These are phyloP conservation scores for Protobothrops mucrosquamatus DNA, from an alignment of 2,113 vertebrate species.

Conservation along the genomic window DNA sequence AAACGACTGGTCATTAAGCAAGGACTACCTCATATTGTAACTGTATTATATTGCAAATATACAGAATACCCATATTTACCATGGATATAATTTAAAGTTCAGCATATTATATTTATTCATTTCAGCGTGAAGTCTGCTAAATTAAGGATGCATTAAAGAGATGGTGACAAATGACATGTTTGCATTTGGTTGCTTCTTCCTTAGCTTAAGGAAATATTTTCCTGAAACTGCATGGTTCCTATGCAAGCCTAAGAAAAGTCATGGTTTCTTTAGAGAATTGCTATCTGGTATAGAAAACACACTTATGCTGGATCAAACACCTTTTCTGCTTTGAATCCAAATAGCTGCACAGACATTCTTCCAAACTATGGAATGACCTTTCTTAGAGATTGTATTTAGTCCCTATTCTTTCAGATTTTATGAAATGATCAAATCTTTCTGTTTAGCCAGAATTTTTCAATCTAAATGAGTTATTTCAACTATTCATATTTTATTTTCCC, in stretches of 20 bases:
- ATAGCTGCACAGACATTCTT: not conserved
- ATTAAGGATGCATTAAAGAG: not conserved
- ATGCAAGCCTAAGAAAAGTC: not conserved
- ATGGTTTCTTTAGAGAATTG: not conserved
- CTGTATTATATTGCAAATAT: not conserved
- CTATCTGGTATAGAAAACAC: not conserved
- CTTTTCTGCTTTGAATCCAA: not conserved
- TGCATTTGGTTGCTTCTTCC: not conserved
- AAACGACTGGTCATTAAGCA: not conserved
- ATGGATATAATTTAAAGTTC: not conserved
- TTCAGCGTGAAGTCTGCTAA: not conserved
- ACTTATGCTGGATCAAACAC: not conserved
- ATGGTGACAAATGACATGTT: not conserved
- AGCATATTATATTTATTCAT: not conserved
- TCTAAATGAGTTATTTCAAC: not conserved
- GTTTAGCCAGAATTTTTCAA: not conserved
- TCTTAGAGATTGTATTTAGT: not conserved
- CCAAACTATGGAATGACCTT: not conserved
- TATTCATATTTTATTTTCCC: not conserved
- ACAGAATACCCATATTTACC: not conserved
- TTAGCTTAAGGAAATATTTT: not conserved
- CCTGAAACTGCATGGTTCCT: not conserved
- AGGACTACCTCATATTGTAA: not conserved
- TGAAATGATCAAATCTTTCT: not conserved
- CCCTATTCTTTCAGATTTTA: not conserved